Evolutionary conservation across 2,113 vertebrate species (phyloP), one percentile per base, ranked within the genome.

Genomic region (Oriolus oriolus): DNA sequence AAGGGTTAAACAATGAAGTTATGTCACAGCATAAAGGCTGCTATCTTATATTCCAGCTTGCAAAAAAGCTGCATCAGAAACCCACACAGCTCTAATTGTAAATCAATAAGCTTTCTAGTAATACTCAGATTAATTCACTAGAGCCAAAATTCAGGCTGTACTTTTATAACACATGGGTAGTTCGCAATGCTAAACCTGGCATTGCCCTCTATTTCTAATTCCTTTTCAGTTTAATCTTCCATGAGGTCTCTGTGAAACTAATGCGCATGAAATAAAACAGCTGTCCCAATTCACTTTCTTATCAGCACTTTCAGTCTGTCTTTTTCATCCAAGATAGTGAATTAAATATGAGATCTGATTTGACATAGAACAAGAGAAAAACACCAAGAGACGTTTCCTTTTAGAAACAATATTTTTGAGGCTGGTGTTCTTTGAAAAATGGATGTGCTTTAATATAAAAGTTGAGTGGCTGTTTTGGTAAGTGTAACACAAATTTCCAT

Each of bases 171-270:
- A 87, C 56, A 27, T 64, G 82, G 63, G 4, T 82, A 69, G 77
- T 16, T 92, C 70, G 90, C 61, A 56, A 41, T 79, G 63, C 63
- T 93, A 84, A 94, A 92, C 85, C 57, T 87, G 84, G 57, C 39
- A 73, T 74, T 96, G 64, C 93, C 95, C 83, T 93, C 80, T 50
- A 22, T 88, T 84, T 96, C 92, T 87, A 56, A 95, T 94, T 96
- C 91, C 60, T 93, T 91, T 95, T 89, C 76, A n/a, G 89, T 76
- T 94, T 94, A 95, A 56, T 94, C 95, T 97, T 95, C 83, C 61
- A 3, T 64, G 68, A 89, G 84, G 77, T 93, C 71, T 68, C 50
- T 21, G 66, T 92, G 74, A 79, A 94, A 95, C 93, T 96, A 93
- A 64, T 90, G 93, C 78, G 93, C 83, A 69, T 84, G 87, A 91